These are phyloP conservation scores for Sapayoa aenigma DNA, from an alignment of 2,113 vertebrate genomes.

Conservation along the genomic window DNA sequence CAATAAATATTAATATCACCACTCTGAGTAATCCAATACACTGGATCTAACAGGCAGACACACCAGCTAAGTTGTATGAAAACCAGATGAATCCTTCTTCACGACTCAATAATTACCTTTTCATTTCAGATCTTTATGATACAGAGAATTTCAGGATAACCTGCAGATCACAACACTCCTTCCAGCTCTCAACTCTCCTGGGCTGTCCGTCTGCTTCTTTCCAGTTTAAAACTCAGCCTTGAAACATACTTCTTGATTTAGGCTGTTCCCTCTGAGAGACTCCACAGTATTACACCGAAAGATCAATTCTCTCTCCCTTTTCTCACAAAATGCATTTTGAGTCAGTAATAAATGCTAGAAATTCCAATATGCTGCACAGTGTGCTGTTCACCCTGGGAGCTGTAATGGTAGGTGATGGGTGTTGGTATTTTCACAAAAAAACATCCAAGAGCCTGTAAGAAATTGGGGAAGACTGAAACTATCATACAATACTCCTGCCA, in stretches of 20 bases:
- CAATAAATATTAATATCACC: accelerated
- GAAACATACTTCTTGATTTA: slow-evolving; percentile 29
- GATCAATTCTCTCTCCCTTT: background rate
- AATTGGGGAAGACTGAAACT: background rate
- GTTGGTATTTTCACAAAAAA: slow-evolving; percentile 16
- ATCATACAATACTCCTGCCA: background rate
- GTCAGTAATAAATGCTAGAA: background rate
- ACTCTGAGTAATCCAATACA: background rate
- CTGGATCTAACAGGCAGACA: background rate
- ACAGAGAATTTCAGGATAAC: background rate
- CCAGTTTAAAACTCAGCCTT: background rate
- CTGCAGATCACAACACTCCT: background rate
- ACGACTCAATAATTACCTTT: background rate
- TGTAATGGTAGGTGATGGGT: background rate
- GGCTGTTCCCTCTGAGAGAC: background rate
- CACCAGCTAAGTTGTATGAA: background rate
- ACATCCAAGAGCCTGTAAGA: background rate
- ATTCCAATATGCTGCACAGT: background rate
- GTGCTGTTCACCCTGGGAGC: background rate
- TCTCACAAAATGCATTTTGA: background rate
- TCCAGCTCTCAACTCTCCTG: background rate
- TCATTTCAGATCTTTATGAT: background rate
- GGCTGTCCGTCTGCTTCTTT: background rate
- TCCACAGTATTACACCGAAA: background rate
- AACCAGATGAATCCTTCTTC: background rate